A percentile compares a stretch with the other conserved stretches of the same genome.
These are phyloP conservation scores for Plebejus argus DNA, from an alignment of 2,888 invertebrate genomes.

Conservation along the genomic window DNA sequence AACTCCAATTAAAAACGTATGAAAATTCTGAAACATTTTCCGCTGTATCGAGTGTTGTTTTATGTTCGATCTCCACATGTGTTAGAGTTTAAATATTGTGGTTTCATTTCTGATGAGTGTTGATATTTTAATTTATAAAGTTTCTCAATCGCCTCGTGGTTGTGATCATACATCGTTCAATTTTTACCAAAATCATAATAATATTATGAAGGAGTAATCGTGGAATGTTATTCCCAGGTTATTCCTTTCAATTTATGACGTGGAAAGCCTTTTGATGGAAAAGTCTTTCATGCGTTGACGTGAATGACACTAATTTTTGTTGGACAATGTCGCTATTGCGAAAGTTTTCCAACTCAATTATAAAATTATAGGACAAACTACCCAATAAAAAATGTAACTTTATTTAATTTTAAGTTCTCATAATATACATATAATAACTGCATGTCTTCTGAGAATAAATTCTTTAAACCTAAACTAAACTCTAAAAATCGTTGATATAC, in stretches of 20 bases:
- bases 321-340: not conserved
- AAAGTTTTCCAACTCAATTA: not conserved
- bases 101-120: not conserved
- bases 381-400: no score
- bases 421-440: no score
- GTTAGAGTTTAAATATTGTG: not conserved
- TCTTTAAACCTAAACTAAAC: no score
- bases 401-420: no score
- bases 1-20: not conserved
- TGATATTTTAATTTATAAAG: not conserved
- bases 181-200: not conserved
- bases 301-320: not conserved
- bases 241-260: conserved; percentile 27
- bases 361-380: not conserved
- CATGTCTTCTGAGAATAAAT: no score
- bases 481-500: not conserved
- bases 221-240: conserved; percentile 16
- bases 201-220: not conserved
- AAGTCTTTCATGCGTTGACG: conserved; percentile 20
- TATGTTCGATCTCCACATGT: not conserved
- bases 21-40: not conserved
- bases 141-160: not conserved
- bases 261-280: conserved; percentile 24
- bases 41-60: not conserved
- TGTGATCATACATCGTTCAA: not conserved